Conservation (phyloP, 1,140 invertebrate genomes). For the Orussus abietinus region DNA sequence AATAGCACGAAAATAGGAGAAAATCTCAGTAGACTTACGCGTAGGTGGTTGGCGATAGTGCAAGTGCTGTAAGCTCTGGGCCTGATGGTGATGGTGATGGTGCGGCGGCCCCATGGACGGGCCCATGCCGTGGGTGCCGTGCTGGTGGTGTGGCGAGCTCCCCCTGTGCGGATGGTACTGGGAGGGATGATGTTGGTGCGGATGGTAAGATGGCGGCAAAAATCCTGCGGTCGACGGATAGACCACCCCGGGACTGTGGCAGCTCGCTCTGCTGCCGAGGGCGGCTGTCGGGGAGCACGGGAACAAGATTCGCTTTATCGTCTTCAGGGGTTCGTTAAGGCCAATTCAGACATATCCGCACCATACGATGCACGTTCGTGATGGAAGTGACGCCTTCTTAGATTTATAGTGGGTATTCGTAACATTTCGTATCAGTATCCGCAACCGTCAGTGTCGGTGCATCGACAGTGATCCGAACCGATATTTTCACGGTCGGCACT, state of each 20-base stretch:
- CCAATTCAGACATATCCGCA: too few relatives aligned
- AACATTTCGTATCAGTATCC: too few relatives aligned
- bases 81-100: slow-evolving; percentile 48
- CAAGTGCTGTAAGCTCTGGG: slow-evolving; percentile 47
- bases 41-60: slow-evolving; percentile 50
- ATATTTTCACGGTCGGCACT: too few relatives aligned
- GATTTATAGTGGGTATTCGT: too few relatives aligned
- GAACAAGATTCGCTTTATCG: too few relatives aligned
- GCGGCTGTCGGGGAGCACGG: too few relatives aligned
- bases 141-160: slow-evolving; percentile 48
- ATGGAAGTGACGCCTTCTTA: too few relatives aligned
- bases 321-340: too few relatives aligned
- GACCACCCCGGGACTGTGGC: slow-evolving; percentile 55
- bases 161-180: slow-evolving; percentile 50
- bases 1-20: too few relatives aligned
- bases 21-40: slow-evolving; percentile 35
- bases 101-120: slow-evolving; percentile 49
- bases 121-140: slow-evolving; percentile 40
- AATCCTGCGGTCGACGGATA: slow-evolving; percentile 41
- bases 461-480: too few relatives aligned
- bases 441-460: too few relatives aligned
- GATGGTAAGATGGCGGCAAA: slow-evolving; percentile 45
- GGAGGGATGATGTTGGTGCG: slow-evolving; percentile 46
- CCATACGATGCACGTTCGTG: too few relatives aligned
- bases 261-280: slow-evolving; percentile 55